Base-by-base conservation (phyloP, 2,797 vertebrate genomes). In the Dendrocincla fuliginosa region DNA sequence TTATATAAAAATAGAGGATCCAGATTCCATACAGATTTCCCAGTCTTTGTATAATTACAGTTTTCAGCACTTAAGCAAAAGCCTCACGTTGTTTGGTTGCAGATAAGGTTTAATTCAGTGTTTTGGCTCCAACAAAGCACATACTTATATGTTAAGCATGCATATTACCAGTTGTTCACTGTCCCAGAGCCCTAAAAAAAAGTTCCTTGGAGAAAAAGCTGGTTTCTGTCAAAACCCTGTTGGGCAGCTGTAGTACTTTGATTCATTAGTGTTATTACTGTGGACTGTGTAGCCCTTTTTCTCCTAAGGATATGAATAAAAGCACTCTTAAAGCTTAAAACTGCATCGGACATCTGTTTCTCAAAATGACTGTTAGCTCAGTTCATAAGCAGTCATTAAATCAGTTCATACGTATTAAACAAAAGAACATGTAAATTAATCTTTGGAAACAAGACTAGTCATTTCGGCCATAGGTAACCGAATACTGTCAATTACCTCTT, bases 271-370 rank as follows among this genome's bases (percentile, higher is more conserved):
- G 80, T 96, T 97, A 89, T 95, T 97, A 91, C 95, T 94, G 37
- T 75, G 89, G 90, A 77, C 89, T 81, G 53, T 93, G 64, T 95
- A 96, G 93, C 84, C 84, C 75, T 91, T 95, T 95, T 93, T 91
- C 89, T 96, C 89, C 84, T 96, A 94, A 90, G 93, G 88, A 96
- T 92, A 93, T 87, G 90, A 92, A 97, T 96, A 94, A 95, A 97
- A 93, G 79, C 90, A 89, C 84, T 95, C 78, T 91, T 90, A 79
- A 90, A 93, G 70, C 89, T 95, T 92, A 79, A 91, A 95, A 91
- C 85, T 95, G 77, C 83, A 64, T 77, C 0, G 20, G 91, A 96
- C 96, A 94, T 91, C 95, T 93, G 94, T 96, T 96, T 96, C 88
- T 92, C 68, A 88, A 88, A 92, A 84, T 77, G 73, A 81, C 86